Evolutionary conservation across 53 echinoderm and acorn worm genomes (phyloP), one percentile per base, ranked within the genome.

Genomic region (Temnopleurus reevesii): DNA sequence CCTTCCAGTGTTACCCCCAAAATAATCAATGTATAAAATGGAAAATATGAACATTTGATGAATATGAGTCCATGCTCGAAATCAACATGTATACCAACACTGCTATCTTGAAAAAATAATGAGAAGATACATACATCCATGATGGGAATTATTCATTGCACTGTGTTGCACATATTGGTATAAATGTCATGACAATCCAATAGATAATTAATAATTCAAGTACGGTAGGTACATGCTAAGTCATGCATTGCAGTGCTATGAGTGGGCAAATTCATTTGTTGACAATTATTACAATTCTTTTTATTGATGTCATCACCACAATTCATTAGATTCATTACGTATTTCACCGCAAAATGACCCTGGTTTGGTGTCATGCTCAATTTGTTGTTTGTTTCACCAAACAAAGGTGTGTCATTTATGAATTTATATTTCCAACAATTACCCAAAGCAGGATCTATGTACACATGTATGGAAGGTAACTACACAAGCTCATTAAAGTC

Each of bases 311-410:
- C 21, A 38, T n/a, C 41, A n/a, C 17, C 35, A 18, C 35, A 34
- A 64, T 17, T 34, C 33, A 64, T 33, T 12, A 49, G 38, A 19
- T n/a, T n/a, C n/a, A n/a, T n/a, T n/a, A 66, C 3, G 21, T 38
- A 66, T 66, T 35, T 66, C 66, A 66, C 36, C 4, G 66, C 66
- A 66, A 35, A 66, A 2, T 38, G 66, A 66, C 66, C 66, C 66
- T 66, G 38, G 5, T 38, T 66, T n/a, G n/a, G n/a, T n/a, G n/a
- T n/a, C 61, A 66, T 66, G 19, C n/a, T 19, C n/a, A n/a, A n/a
- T 66, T 38, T 55, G 19, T 55, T 2, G 19, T 55, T 4, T 66
- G 35, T 19, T 66, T 41, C 36, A 1, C 19, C 38, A 19, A 0
- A 66, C 7, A 36, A 41, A 66, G 41, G 41, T 38, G 41, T 38